Base-by-base conservation (phyloP, 2,113 vertebrate genomes). In the Cricetomys ansorgei region DNA sequence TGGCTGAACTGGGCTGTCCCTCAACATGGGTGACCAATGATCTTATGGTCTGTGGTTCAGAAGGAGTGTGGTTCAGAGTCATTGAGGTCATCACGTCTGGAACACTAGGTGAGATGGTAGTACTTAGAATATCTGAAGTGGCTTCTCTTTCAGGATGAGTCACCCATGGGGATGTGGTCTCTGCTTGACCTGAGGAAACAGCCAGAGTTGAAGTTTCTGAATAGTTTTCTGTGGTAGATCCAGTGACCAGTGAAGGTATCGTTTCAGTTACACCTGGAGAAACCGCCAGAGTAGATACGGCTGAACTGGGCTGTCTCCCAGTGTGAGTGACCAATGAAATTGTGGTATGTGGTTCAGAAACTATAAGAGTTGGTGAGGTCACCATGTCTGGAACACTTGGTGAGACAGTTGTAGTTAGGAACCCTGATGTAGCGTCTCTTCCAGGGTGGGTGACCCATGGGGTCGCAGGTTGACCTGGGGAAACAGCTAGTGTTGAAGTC, bases 1-100 rank as follows among this genome's bases (percentile, higher is more conserved):
- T 3, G 5, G 62, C 6, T 72, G 53, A 84, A 62, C 12, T n/a
- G 1, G 16, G 2, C 1, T 75, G 43, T 19, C 29, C 1, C 0
- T 4, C 76, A 31, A 21, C 11, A 11, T 62, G 70, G 11, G 76
- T 76, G 10, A 9, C 31, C 25, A 13, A 4, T 9, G 59, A 43
- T 21, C 45, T 8, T 57, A 50, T 70, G 15, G 65, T 86, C 9
- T 59, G 77, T 37, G 27, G 0, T 57, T 83, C 27, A 21, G 25
- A 10, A 45, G 88, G n/a, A 50, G 72, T 27, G 5, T 43, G 72
- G 40, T 21, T 19, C 3, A 23, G 4, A n/a, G 9, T 55, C 37
- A 9, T 12, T 37, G 50, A 37, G 5, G 50, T 79, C 50, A 79
- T 53, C 8, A 79, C 37, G 17, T 55, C 45, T 48, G 19, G 40